Percentiles rank a stretch among this genome's conserved stretches.
Conservation (phyloP, 2,888 invertebrate genomes). For the Diplazon laetatorius region DNA sequence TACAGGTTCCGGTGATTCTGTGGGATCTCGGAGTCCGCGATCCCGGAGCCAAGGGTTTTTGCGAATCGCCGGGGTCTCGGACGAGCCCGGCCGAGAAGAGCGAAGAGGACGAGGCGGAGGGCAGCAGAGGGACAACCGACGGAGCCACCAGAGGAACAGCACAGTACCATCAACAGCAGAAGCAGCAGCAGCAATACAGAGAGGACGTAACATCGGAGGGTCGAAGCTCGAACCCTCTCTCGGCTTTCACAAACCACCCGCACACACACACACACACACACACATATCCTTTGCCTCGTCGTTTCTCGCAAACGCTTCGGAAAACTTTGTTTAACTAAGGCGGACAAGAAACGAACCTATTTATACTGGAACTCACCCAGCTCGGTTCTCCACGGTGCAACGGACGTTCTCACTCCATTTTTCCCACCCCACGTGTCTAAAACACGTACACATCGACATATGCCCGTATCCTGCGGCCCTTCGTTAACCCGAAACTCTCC, state of each 20-base stretch:
- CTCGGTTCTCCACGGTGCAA: conserved; percentile 12
- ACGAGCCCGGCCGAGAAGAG: conserved; percentile 49
- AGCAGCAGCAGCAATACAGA: conserved; percentile 27
- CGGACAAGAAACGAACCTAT: conserved; percentile 81
- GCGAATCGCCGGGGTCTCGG: conserved; percentile 77
- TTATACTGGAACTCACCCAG: conserved; percentile 76
- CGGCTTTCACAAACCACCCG: conserved; percentile 49
- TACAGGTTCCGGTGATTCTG: conserved; percentile 32
- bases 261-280: no score
- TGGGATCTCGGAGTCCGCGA: conserved; percentile 68
- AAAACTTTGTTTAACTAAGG: conserved; percentile 82
- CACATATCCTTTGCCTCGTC: conserved; percentile 63
- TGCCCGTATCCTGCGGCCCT: background rate
- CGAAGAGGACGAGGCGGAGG: conserved; percentile 56
- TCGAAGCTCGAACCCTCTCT: conserved; percentile 63
- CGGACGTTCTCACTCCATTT: background rate
- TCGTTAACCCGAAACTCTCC: no score
- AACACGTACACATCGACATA: background rate
- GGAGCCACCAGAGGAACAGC: conserved; percentile 29
- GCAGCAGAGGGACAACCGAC: conserved; percentile 43
- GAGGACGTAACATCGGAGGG: conserved; percentile 59
- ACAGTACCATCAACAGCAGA: no score
- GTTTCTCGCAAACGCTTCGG: conserved; percentile 67
- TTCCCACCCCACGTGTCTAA: no score
- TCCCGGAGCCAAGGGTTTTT: conserved; percentile 79